Conservation (phyloP, 2,797 vertebrate species). For the Gymnodraco acuticeps region DNA sequence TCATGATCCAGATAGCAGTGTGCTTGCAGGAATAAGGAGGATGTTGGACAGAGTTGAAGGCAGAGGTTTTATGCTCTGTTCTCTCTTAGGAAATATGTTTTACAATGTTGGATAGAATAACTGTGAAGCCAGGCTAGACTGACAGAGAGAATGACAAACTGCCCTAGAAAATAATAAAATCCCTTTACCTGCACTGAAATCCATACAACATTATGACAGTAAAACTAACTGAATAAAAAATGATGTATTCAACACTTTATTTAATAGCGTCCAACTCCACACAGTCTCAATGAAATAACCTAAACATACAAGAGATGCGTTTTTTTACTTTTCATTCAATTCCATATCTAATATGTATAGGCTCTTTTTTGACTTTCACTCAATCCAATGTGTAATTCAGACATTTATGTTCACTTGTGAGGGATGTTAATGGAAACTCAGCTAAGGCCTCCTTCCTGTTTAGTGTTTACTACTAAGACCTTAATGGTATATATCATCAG, state of each 20-base stretch:
- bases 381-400: conserved; percentile 26
- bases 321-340: conserved; percentile 24
- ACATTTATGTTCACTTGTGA: conserved; percentile 37
- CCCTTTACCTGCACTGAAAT: conserved; percentile 29
- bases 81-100: conserved; percentile 6
- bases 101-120: conserved; percentile 4
- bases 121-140: not conserved
- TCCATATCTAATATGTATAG: conserved; percentile 15
- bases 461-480: conserved; percentile 37
- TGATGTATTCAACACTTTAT: conserved; percentile 36
- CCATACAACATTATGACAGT: conserved; percentile 17
- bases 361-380: conserved; percentile 37
- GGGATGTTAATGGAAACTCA: conserved; percentile 19
- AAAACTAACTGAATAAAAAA: conserved; percentile 37
- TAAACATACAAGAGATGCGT: conserved; percentile 18
- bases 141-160: conserved; percentile 40
- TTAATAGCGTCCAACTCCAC: conserved; percentile 13
- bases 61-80: not conserved
- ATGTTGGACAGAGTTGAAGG: conserved; percentile 20
- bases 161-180: conserved; percentile 6
- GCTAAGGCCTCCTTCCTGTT: conserved; percentile 36
- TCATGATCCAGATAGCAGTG: conserved; percentile 3
- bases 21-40: not conserved
- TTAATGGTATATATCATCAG: conserved; percentile 49
- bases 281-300: conserved; percentile 19